phyloP scores from a whole-genome alignment of 2,888 invertebrate species.

The Luperina nickerlii region DNA sequence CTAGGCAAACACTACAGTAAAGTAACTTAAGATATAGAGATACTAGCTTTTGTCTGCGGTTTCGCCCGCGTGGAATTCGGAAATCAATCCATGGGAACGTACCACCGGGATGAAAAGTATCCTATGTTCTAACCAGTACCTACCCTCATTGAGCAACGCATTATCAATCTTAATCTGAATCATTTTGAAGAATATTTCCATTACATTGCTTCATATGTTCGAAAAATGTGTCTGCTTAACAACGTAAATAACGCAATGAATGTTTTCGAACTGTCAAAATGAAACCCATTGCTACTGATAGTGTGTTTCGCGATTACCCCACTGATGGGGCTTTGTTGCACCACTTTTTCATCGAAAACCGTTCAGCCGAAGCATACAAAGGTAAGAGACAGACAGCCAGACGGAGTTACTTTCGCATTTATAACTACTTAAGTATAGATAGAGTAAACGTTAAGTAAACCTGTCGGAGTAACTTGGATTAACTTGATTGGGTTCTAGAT shows the following conservation, averaged over 20 bases:
- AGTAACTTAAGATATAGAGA: background rate
- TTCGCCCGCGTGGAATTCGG: too few relatives aligned
- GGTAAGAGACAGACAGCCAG: background rate
- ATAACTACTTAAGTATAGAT: background rate
- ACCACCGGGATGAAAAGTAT: background rate
- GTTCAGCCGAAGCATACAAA: background rate
- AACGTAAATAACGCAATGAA: too few relatives aligned
- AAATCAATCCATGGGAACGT: background rate
- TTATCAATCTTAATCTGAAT: too few relatives aligned
- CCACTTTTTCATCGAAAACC: background rate
- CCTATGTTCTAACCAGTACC: too few relatives aligned
- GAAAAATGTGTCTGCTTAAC: too few relatives aligned
- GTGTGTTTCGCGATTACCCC: too few relatives aligned
- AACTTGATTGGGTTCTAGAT: slow-evolving; percentile 15
- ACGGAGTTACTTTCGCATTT: background rate
- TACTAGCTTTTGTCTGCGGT: background rate
- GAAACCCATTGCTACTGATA: too few relatives aligned
- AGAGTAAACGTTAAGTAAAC: slow-evolving; percentile 3
- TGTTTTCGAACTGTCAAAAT: too few relatives aligned
- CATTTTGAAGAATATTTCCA: too few relatives aligned
- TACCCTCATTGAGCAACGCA: too few relatives aligned
- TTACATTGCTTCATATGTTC: too few relatives aligned
- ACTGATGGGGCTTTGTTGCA: too few relatives aligned
- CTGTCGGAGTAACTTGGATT: background rate
- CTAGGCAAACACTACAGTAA: background rate